These are phyloP conservation scores for Nasonia giraulti DNA, from an alignment of 1,140 invertebrate genomes.

Conservation along the genomic window DNA sequence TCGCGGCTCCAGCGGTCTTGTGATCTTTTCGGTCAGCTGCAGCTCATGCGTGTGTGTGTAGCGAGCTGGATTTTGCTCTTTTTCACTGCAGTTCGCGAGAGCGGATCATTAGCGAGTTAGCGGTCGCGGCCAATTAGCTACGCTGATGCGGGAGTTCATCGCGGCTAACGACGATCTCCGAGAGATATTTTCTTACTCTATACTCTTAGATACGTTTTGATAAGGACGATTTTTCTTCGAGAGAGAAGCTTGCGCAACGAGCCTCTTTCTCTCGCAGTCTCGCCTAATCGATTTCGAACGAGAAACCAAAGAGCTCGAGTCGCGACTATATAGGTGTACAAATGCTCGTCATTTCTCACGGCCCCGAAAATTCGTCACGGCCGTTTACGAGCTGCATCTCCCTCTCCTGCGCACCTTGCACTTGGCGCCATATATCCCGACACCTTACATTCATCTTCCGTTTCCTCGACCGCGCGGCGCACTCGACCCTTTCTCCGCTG, in stretches of 20 bases:
- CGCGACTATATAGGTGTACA: neutral
- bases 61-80: neutral
- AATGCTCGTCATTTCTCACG: constrained; percentile 34
- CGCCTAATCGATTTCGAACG: neutral
- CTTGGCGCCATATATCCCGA: constrained; percentile 53
- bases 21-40: constrained; percentile 58
- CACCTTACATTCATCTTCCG: constrained; percentile 61
- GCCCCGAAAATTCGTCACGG: constrained; percentile 12
- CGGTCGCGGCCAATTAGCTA: constrained; percentile 26
- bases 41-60: neutral
- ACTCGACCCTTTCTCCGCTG: neutral
- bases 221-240: too few relatives aligned
- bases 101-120: constrained; percentile 29
- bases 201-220: too few relatives aligned
- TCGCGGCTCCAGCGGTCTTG: too few relatives aligned
- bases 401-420: constrained; percentile 29
- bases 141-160: neutral
- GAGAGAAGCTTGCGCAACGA: neutral
- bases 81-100: constrained; percentile 10
- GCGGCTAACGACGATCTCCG: constrained; percentile 3
- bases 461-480: constrained; percentile 32
- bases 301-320: neutral
- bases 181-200: neutral
- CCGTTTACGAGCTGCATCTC: constrained; percentile 8
- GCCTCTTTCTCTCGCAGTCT: too few relatives aligned